These are phyloP conservation scores for Probosciger aterrimus DNA, from an alignment of 2,113 vertebrate genomes.

Conservation along the genomic window DNA sequence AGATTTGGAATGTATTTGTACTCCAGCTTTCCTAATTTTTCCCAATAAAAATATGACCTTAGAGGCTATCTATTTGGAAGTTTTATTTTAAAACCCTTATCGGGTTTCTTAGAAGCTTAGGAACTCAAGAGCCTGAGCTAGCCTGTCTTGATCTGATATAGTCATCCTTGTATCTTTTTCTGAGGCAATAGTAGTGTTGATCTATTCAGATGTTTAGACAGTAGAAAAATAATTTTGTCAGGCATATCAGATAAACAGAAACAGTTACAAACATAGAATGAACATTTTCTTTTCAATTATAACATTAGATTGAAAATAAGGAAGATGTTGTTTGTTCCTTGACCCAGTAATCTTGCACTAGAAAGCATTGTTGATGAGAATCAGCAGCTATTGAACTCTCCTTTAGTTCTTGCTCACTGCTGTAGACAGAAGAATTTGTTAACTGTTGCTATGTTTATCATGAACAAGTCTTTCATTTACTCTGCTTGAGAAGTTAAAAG, in stretches of 20 bases:
- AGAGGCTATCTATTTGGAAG: background rate
- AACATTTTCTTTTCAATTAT: background rate
- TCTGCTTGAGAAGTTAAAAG: background rate
- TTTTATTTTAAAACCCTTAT: background rate
- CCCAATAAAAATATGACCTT: background rate
- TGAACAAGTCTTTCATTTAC: background rate
- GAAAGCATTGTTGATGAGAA: background rate
- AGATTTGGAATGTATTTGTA: background rate
- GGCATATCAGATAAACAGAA: background rate
- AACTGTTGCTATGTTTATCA: background rate
- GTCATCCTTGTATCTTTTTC: background rate
- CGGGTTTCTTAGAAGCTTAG: background rate
- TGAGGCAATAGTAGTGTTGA: background rate
- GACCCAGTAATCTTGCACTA: background rate
- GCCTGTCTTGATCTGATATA: background rate
- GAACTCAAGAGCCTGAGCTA: background rate
- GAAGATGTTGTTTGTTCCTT: background rate
- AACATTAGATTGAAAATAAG: background rate
- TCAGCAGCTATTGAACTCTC: background rate
- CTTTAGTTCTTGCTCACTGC: background rate
- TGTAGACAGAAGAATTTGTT: background rate
- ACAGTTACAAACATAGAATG: background rate
- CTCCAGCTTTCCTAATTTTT: background rate
- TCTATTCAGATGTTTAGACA: background rate
- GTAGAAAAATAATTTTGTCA: background rate